Conservation (phyloP, 2,113 vertebrate genomes). For the Nothoprocta perdicaria region DNA sequence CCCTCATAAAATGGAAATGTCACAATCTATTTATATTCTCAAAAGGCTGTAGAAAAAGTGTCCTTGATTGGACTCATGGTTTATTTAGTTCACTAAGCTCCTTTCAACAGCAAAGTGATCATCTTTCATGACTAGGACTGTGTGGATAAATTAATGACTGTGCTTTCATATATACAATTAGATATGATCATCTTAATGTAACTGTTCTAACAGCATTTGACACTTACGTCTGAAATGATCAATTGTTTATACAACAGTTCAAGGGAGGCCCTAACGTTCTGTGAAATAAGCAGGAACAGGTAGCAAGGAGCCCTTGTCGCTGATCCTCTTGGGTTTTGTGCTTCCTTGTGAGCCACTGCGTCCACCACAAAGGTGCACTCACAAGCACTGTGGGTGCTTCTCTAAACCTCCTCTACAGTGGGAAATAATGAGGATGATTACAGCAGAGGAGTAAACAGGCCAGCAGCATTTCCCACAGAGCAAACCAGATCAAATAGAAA, state of each 20-base stretch:
- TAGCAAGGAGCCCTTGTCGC: background rate
- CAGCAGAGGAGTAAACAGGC: background rate
- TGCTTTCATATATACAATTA: background rate
- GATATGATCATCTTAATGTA: background rate
- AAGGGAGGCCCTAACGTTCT: background rate
- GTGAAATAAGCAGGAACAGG: background rate
- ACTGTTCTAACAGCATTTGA: background rate
- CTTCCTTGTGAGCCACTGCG: background rate
- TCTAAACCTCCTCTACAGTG: background rate
- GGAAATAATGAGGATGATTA: background rate
- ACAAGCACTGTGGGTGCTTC: background rate
- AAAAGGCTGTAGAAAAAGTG: background rate
- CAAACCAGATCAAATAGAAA: background rate
- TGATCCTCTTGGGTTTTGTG: background rate
- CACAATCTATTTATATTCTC: slow-evolving; percentile 1
- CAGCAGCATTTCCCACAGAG: background rate
- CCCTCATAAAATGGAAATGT: slow-evolving; percentile 1
- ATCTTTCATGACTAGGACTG: background rate
- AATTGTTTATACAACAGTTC: background rate
- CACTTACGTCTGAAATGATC: background rate
- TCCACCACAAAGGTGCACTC: rapidly evolving
- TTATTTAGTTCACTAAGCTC: background rate
- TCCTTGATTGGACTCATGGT: background rate
- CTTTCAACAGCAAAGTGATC: background rate
- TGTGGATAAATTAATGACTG: background rate